Evolutionary conservation across 2,888 invertebrate species (phyloP).

Genomic region (Tupiocoris notatus): DNA sequence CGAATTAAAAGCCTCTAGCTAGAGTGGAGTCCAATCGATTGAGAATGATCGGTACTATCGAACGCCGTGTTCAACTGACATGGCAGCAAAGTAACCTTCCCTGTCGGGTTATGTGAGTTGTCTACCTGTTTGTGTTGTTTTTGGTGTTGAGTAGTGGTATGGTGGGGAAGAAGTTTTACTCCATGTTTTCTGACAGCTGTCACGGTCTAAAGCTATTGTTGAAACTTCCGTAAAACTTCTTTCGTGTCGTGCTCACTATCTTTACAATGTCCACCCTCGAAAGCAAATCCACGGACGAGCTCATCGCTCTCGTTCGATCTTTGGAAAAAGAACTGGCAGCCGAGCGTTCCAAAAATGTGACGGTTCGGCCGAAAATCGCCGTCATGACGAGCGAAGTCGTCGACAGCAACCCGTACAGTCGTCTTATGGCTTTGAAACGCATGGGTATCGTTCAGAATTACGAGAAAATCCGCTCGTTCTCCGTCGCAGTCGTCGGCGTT

Average conservation of each 20-base stretch:
- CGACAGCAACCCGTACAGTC: conserved; percentile 92
- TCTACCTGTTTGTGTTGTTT: background rate
- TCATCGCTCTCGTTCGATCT: conserved; percentile 20
- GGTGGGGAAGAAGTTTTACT: too few relatives aligned
- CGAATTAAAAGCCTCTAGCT: too few relatives aligned
- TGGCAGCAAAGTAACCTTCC: background rate
- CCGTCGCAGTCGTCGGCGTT: conserved; percentile 93
- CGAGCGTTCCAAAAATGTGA: conserved; percentile 13
- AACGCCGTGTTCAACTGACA: too few relatives aligned
- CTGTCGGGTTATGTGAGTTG: background rate
- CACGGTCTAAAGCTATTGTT: background rate
- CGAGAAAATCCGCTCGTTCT: conserved; percentile 82
- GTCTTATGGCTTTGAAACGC: conserved; percentile 96
- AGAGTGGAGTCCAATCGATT: too few relatives aligned
- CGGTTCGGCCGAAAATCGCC: conserved; percentile 68
- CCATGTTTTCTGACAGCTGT: conserved; percentile 4
- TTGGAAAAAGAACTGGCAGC: conserved; percentile 22
- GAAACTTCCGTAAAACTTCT: background rate
- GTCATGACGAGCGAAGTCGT: conserved; percentile 95
- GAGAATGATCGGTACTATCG: too few relatives aligned
- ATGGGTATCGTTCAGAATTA: conserved; percentile 99
- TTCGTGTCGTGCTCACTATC: background rate
- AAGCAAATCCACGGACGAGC: conserved; percentile 8
- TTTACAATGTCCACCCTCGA: conserved; percentile 16
- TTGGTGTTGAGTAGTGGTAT: too few relatives aligned